Conservation (phyloP, 2,888 invertebrate species). For the Ypsolopha scabrella region DNA sequence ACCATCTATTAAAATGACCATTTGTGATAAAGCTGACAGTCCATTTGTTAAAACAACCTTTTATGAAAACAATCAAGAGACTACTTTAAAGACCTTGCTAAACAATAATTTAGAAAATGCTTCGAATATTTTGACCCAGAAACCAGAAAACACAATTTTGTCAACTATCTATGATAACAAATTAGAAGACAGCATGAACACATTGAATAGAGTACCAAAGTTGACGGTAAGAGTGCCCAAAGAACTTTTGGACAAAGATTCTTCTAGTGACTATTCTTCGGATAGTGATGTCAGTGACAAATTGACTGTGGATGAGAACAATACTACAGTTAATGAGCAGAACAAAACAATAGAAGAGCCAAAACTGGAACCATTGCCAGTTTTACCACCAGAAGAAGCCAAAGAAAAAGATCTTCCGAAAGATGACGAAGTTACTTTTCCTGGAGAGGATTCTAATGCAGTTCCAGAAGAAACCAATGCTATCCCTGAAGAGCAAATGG, state of each 20-base stretch:
- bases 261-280: slow-evolving; percentile 63
- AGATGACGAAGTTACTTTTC: neutral
- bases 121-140: slow-evolving; percentile 30
- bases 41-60: slow-evolving; percentile 61
- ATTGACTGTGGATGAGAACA: slow-evolving; percentile 68
- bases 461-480: slow-evolving; percentile 38
- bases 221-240: slow-evolving; percentile 76
- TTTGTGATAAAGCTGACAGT: slow-evolving; percentile 61
- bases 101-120: slow-evolving; percentile 48
- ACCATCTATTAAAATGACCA: slow-evolving; percentile 61
- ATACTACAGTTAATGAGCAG: slow-evolving; percentile 23
- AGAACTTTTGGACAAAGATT: slow-evolving; percentile 66
- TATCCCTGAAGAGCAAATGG: slow-evolving; percentile 20
- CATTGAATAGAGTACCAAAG: slow-evolving; percentile 74
- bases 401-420: neutral
- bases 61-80: slow-evolving; percentile 51
- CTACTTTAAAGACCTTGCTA: slow-evolving; percentile 40
- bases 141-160: slow-evolving; percentile 47
- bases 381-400: neutral
- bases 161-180: slow-evolving; percentile 63
- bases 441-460: slow-evolving; percentile 18
- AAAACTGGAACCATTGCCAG: slow-evolving; percentile 8
- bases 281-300: slow-evolving; percentile 74
- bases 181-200: slow-evolving; percentile 42
- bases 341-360: slow-evolving; percentile 11